A percentile compares a stretch with the other conserved stretches of the same genome.
phyloP scores from a whole-genome alignment of 2,113 vertebrate species.

The Lasiurus borealis region DNA sequence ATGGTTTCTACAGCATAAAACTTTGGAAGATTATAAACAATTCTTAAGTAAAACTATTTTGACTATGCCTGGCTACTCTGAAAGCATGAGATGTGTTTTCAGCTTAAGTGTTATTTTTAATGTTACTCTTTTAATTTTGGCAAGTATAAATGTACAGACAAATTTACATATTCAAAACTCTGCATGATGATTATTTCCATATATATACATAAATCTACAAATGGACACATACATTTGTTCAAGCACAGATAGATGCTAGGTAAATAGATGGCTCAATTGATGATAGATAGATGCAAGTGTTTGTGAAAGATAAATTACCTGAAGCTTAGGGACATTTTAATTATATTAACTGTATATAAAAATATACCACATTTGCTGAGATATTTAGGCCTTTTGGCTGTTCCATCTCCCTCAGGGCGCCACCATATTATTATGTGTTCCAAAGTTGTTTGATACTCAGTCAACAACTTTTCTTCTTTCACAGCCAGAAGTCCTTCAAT shows the following conservation, averaged over 20 bases:
- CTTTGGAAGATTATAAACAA: neutral
- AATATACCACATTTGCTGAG: neutral
- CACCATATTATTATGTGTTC: neutral
- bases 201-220: neutral
- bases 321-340: neutral
- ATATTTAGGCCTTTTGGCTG: neutral
- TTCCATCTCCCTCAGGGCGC: neutral
- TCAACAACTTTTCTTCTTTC: slow-evolving; percentile 63
- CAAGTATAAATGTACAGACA: neutral
- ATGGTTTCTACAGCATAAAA: neutral
- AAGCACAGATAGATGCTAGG: neutral
- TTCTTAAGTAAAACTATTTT: neutral
- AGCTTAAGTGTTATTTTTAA: neutral
- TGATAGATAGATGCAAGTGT: neutral
- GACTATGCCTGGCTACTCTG: neutral
- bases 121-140: neutral
- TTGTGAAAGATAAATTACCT: neutral
- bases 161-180: neutral
- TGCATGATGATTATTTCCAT: neutral
- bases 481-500: slow-evolving; percentile 66
- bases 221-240: neutral
- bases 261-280: neutral
- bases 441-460: neutral
- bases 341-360: neutral
- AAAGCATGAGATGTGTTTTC: neutral